These are phyloP conservation scores for Sarcophaga bullata DNA, from an alignment of 1,140 invertebrate genomes.

Conservation along the genomic window DNA sequence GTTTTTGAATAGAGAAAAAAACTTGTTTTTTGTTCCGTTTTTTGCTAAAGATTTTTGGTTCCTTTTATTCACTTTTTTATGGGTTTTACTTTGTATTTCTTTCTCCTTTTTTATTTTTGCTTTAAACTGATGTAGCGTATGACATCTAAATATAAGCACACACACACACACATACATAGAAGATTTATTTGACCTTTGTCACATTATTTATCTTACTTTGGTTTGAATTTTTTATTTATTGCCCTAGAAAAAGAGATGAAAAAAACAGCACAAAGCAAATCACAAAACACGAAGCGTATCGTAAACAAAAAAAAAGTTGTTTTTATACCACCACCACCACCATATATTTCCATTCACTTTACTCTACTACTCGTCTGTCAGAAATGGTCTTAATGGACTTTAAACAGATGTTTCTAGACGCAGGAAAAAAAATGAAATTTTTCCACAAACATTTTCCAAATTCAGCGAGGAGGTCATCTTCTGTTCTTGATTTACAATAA, in stretches of 20 bases:
- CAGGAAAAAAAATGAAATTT: not conserved
- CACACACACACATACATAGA: constrained; percentile 3
- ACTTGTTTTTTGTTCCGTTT: not conserved
- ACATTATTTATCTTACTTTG: constrained; percentile 56
- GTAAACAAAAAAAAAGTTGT: too few species aligned
- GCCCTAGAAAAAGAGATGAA: constrained; percentile 6
- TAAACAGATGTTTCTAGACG: not conserved
- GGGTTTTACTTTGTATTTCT: not conserved
- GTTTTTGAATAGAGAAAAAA: not conserved
- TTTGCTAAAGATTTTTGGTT: not conserved
- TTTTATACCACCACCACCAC: too few species aligned
- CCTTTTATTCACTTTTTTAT: not conserved
- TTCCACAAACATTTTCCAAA: too few species aligned
- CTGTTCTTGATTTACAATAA: too few species aligned
- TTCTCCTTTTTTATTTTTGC: not conserved
- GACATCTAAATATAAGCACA: constrained; percentile 9
- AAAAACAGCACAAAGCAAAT: too few species aligned
- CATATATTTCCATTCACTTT: not conserved
- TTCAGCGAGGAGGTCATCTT: too few species aligned
- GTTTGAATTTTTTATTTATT: constrained; percentile 38
- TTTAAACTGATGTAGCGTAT: not conserved
- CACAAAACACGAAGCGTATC: too few species aligned
- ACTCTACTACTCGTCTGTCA: not conserved
- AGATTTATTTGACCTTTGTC: constrained; percentile 62
- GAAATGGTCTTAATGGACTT: not conserved